These are phyloP conservation scores for Hydrolagus affinis DNA, from an alignment of 2,113 vertebrate species.

Conservation along the genomic window DNA sequence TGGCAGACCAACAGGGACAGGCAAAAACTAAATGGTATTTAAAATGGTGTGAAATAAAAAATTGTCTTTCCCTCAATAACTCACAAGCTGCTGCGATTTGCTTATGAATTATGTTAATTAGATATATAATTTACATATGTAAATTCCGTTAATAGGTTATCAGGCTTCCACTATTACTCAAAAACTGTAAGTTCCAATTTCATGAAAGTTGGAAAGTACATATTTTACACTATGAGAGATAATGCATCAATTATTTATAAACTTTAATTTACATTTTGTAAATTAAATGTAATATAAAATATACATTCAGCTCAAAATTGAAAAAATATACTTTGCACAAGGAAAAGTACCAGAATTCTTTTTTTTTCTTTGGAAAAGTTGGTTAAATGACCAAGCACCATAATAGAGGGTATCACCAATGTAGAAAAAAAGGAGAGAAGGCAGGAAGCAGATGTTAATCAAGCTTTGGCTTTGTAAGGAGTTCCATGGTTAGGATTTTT, in stretches of 20 bases:
- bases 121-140: neutral
- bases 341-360: too few relatives aligned
- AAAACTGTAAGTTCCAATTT: neutral
- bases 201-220: neutral
- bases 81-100: too few relatives aligned
- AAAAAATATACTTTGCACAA: neutral
- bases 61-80: neutral
- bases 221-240: neutral
- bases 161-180: neutral
- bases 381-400: too few relatives aligned
- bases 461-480: neutral
- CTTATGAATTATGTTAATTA: neutral
- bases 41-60: neutral
- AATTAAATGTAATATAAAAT: constrained; percentile 48
- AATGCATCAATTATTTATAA: constrained; percentile 49
- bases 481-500: neutral
- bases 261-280: constrained; percentile 50
- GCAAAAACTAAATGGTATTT: too few relatives aligned
- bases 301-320: neutral
- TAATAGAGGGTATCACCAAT: too few relatives aligned
- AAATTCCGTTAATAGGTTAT: too few relatives aligned
- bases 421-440: too few relatives aligned
- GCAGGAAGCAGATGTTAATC: too few relatives aligned
- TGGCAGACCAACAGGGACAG: too few relatives aligned
- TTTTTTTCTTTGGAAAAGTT: too few relatives aligned